A percentile compares a stretch with the other conserved stretches of the same genome.
These are phyloP conservation scores for Alfaro cultratus DNA, from an alignment of 2,797 vertebrate species.

Conservation along the genomic window DNA sequence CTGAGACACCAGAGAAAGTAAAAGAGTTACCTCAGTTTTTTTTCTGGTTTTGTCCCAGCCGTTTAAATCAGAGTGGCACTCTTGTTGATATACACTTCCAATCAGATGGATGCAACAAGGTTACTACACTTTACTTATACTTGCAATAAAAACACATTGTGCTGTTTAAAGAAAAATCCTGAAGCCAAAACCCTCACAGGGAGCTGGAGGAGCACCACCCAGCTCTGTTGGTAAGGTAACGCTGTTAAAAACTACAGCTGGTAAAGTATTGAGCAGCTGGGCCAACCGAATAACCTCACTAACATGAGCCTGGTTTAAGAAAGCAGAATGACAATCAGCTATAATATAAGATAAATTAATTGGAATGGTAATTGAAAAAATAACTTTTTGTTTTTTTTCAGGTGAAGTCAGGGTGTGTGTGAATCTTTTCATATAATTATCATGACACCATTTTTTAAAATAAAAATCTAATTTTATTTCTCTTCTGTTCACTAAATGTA, in stretches of 20 bases:
- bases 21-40: not conserved
- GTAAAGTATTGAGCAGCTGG: not conserved
- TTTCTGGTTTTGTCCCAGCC: not conserved
- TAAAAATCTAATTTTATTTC: not conserved
- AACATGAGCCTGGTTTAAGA: not conserved
- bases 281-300: not conserved
- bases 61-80: not conserved
- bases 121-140: not conserved
- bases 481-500: not conserved
- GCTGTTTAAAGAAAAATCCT: not conserved
- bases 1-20: not conserved
- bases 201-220: not conserved
- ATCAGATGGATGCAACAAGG: not conserved
- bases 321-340: not conserved
- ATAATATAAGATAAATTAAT: too few species aligned
- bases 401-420: too few species aligned
- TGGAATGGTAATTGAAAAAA: too few species aligned
- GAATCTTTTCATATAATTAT: too few species aligned
- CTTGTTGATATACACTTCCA: not conserved
- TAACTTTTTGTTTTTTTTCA: too few species aligned
- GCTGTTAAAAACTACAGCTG: not conserved
- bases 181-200: not conserved
- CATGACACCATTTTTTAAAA: not conserved
- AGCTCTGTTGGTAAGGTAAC: not conserved
- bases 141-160: not conserved